Base-by-base conservation (phyloP, 2,113 vertebrate genomes). In the Galeopterus variegatus region DNA sequence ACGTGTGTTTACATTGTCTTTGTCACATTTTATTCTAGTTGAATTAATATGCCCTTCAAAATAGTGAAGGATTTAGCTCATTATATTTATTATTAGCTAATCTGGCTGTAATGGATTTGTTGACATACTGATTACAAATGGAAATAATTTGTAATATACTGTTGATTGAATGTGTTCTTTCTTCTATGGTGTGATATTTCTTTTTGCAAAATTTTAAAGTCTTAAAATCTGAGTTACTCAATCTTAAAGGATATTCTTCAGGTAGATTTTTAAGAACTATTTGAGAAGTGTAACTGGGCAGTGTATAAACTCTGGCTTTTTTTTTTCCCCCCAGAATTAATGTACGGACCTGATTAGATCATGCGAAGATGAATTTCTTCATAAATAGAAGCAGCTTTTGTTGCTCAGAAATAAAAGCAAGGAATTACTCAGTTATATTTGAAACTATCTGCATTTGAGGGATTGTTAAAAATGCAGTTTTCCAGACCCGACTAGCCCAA, bases 131-230 rank as follows among this genome's bases (percentile, higher is more conserved):
- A 65, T 95, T 87, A 94, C 88, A 79, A 73, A 82, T 81, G 60
- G 72, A 90, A 95, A 86, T 93, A 24, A 77, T 88, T 82, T 94
- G 67, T 82, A 96, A 76, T 67, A 84, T 93, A 31, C 36, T 93
- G 28, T 72, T 93, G 50, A 64, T 83, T 94, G 54, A 81, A 24
- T n/a, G 17, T 18, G 12, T 48, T 84, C 24, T 56, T 67, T 24
- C 54, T 76, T 36, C 80, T 56, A 1, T 56, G 6, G 8, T 50
- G n/a, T 90, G 60, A 88, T 90, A 67, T 56, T 96, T 95, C 24
- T 76, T 67, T 80, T 62, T 90, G 64, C 2, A 76, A 85, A 79
- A 64, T 76, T 93, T 83, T 72, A 80, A 95, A 82, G 17, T 73
- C 12, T 93, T 85, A 94, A 62, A 77, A 75, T 94, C 48, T 86